phyloP scores from a whole-genome alignment of 2,888 invertebrate species.

The Nyleta sp. region DNA sequence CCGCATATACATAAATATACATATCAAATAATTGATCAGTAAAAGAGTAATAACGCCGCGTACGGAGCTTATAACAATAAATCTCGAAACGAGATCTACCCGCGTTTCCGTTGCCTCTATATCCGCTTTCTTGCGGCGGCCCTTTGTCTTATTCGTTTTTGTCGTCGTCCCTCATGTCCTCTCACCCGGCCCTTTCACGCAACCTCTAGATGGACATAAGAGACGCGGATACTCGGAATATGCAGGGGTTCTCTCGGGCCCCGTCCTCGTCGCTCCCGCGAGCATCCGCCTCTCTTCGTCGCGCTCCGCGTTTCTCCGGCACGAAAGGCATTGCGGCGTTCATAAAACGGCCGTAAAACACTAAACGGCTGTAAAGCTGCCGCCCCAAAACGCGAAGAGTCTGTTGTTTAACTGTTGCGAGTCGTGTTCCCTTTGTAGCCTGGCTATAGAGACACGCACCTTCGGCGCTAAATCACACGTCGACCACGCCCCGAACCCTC shows the following conservation, averaged over 20 bases:
- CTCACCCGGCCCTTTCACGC: slow-evolving; percentile 51
- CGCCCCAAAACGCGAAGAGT: slow-evolving; percentile 77
- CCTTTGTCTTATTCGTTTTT: slow-evolving; percentile 50
- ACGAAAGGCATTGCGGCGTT: slow-evolving; percentile 75
- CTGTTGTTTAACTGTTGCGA: slow-evolving; percentile 71
- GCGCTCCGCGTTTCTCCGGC: slow-evolving; percentile 47
- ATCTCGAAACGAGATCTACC: slow-evolving; percentile 51
- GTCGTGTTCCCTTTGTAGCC: slow-evolving; percentile 70
- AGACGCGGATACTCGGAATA: slow-evolving; percentile 61
- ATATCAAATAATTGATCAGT: slow-evolving; percentile 62
- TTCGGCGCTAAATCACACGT: slow-evolving; percentile 79
- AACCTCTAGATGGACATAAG: slow-evolving; percentile 58
- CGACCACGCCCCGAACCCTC: slow-evolving; percentile 76
- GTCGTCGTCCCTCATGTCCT: slow-evolving; percentile 50
- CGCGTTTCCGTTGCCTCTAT: slow-evolving; percentile 43
- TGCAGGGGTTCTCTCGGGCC: slow-evolving; percentile 44
- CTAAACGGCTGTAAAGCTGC: slow-evolving; percentile 83
- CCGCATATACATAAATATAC: slow-evolving; percentile 36
- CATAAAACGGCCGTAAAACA: slow-evolving; percentile 82
- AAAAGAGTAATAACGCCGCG: slow-evolving; percentile 49
- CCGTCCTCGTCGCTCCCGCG: slow-evolving; percentile 26
- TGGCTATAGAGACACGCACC: slow-evolving; percentile 79
- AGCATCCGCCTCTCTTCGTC: slow-evolving; percentile 2
- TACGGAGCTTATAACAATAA: slow-evolving; percentile 50
- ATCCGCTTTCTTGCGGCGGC: slow-evolving; percentile 49